Base-by-base conservation (phyloP, 2,113 vertebrate genomes). In the Campylorhamphus procurvoides region DNA sequence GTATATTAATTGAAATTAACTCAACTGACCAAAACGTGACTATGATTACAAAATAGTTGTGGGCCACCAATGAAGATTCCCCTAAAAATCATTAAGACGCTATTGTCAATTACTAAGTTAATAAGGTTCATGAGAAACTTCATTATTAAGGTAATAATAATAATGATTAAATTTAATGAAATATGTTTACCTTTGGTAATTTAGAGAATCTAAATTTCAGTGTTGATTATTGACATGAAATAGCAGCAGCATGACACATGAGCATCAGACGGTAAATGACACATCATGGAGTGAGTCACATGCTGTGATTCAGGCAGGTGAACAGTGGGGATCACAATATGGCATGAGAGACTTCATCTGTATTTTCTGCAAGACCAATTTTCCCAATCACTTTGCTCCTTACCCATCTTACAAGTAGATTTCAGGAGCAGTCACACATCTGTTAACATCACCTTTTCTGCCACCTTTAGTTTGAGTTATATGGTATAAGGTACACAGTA, bases 1-100 rank as follows among this genome's bases (percentile, higher is more conserved):
- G 20, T 86, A 10, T 88, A 83, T 91, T 92, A 91, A 87, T 81
- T 74, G 31, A 88, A 81, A 86, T 90, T 71, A 94, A 63, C 46
- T 95, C 66, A 84, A 62, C 82, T 96, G 92, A 81, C 60, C 84
- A 81, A 96, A 94, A 74, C 39, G 63, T 73, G 31, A 63, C 64
- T 73, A 35, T 49, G 85, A 82, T 88, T 74, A 35, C 46, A 86
- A 90, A 88, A 63, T 59, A 88, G 35, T 71, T 93, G 50, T 86
- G 52, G 64, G 49, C 42, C 52, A 60, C 52, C 2, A 5, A 73
- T 14, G 5, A 88, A 84, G 52, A 68, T 84, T 88, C 22, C 47
- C 31, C 56, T 92, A 84, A 71, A 84, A 90, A 86, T 86, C 3
- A 2, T 59, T 74, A 60, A 76, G 55, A 78, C 4, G 7, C 13